Percentiles rank a stretch among this genome's conserved stretches.
Evolutionary conservation across 2,888 invertebrate genomes (phyloP).

Genomic region (Margaritifera margaritifera): DNA sequence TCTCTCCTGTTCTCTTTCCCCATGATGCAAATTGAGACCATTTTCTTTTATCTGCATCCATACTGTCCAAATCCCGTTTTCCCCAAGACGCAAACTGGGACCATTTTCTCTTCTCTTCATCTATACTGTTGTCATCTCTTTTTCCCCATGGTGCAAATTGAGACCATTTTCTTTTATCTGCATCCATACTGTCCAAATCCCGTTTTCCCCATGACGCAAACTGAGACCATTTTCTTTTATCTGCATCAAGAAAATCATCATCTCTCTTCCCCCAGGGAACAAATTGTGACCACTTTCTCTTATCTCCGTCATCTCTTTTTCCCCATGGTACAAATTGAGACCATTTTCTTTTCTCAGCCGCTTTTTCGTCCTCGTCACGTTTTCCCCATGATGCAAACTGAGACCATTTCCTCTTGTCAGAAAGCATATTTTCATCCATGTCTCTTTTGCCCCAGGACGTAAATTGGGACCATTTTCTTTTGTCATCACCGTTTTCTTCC

Average conservation of each 20-base stretch:
- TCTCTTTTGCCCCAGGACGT: constrained; percentile 24
- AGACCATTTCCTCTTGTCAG: constrained; percentile 25
- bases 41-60: constrained; percentile 13
- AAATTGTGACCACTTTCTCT: constrained; percentile 20
- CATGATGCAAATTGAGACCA: constrained; percentile 33
- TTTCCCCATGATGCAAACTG: constrained; percentile 34
- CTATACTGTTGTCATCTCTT: constrained; percentile 3
- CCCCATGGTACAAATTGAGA: constrained; percentile 25
- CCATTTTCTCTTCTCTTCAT: constrained; percentile 23
- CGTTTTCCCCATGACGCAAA: constrained; percentile 35
- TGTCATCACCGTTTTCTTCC: constrained; percentile 17
- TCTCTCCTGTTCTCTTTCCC: constrained; percentile 22
- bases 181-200: constrained; percentile 15
- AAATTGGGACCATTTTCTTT: constrained; percentile 21
- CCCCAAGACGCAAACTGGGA: constrained; percentile 34
- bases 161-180: constrained; percentile 26
- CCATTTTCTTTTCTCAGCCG: constrained; percentile 29
- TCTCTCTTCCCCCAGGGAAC: constrained; percentile 21
- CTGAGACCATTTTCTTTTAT: constrained; percentile 27
- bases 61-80: constrained; percentile 7
- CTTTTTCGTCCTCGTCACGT: constrained; percentile 5
- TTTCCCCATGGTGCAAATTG: constrained; percentile 24
- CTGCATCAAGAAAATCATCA: constrained; percentile 4
- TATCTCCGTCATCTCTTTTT: constrained; percentile 16
- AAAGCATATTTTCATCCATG: not conserved